Evolutionary conservation across 2,797 vertebrate species (phyloP), one percentile per base, ranked within the genome.

Genomic region (Ataeniobius toweri): DNA sequence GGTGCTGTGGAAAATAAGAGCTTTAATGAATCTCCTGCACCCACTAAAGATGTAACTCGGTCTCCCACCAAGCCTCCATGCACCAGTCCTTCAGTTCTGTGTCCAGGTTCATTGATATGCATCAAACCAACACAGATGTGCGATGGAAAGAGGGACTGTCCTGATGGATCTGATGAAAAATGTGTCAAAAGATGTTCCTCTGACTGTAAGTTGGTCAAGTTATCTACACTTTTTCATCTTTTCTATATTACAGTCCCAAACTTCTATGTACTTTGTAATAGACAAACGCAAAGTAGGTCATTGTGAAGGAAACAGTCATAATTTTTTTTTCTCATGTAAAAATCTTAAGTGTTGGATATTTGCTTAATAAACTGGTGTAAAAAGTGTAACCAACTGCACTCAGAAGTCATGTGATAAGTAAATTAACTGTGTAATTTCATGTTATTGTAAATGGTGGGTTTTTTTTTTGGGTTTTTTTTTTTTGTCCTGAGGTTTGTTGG

Each of bases 131-230:
- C 93, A 18, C 95, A 93, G 39, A 0, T 97, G 20, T 98, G 97
- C 80, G 95, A 98, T 28, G 96, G 97, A 28, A 94, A 88, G 6
- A 89, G 28, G 31, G 97, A 97, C 91, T 97, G 97, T 51, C 85
- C 82, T 0, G 96, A 97, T 82, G 96, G 96, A 10, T 96, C 93
- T 1, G 96, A 98, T 76, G 97, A 98, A 82, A 91, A 95, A 0
- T 97, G 96, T 18, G 18, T 92, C 3, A 82, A 80, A 73, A 76
- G 83, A 78, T 98, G 97, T 44, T 90, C 83, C 10, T 80, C 81
- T 3, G 83, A 82, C 85, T 94, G 97, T 97, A 89, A 84, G 85
- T 65, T 9, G 1, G 13, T 70, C 16, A 44, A 46, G 5, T 31
- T 24, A 46, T 13, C 3, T 76, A n/a, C 22, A 55, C 44, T 10